These are phyloP conservation scores for Periphyllus acericola DNA, from an alignment of 2,888 invertebrate genomes.

Conservation along the genomic window DNA sequence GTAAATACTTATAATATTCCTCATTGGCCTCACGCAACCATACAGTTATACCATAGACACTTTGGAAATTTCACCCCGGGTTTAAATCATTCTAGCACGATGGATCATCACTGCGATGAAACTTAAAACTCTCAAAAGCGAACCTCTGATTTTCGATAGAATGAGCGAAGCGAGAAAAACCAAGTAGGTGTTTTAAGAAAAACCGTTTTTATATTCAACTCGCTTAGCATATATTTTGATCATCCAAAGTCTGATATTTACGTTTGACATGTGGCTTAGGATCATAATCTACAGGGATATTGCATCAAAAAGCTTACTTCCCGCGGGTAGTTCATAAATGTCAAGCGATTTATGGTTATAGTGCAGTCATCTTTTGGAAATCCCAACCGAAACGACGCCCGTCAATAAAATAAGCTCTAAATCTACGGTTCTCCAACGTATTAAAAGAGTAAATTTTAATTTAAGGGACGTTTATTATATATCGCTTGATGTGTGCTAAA, in stretches of 20 bases:
- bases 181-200: too few species aligned
- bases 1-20: too few species aligned
- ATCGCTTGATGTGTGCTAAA: not conserved
- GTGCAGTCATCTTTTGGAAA: conserved; percentile 4
- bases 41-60: too few species aligned
- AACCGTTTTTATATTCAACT: too few species aligned
- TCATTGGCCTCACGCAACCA: too few species aligned
- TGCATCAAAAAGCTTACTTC: conserved; percentile 16
- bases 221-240: too few species aligned
- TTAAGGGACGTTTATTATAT: conserved; percentile 5
- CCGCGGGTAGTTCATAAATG: conserved; percentile 1
- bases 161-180: too few species aligned
- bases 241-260: not conserved
- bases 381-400: not conserved
- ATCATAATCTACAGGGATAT: conserved; percentile 7
- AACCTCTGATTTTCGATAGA: too few species aligned
- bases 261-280: conserved; percentile 4
- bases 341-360: conserved; percentile 35
- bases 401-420: conserved; percentile 37
- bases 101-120: too few species aligned
- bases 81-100: too few species aligned
- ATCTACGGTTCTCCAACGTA: not conserved
- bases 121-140: too few species aligned
- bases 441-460: conserved; percentile 7
- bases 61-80: too few species aligned